phyloP scores from a whole-genome alignment of 1,140 invertebrate genomes.

The Yoshiicerus persimilis region DNA sequence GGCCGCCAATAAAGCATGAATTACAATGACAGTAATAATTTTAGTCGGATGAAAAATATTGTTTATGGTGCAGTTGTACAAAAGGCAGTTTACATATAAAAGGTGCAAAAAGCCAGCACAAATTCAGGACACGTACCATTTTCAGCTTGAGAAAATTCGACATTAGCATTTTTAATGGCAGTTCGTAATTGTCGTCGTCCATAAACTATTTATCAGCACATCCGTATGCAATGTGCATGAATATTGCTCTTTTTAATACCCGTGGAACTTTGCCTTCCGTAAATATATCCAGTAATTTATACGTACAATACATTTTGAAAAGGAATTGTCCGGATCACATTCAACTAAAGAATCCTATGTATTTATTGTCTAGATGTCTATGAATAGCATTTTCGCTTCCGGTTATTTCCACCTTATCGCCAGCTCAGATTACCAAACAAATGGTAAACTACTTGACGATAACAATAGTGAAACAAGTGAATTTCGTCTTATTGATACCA shows the following conservation, averaged over 20 bases:
- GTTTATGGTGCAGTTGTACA: not conserved
- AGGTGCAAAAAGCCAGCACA: slow-evolving; percentile 10
- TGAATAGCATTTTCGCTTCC: not conserved
- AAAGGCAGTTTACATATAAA: not conserved
- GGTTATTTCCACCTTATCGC: not conserved
- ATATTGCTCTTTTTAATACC: not conserved
- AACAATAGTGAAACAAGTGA: not conserved
- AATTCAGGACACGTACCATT: slow-evolving; percentile 1
- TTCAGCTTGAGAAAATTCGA: not conserved
- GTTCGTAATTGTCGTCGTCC: not conserved
- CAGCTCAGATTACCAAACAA: not conserved
- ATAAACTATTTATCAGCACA: not conserved
- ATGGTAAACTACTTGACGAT: not conserved
- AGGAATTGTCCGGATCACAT: not conserved
- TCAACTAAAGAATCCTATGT: not conserved
- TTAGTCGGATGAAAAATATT: not conserved
- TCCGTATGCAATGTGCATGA: not conserved
- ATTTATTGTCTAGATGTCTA: not conserved
- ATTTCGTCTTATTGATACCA: not conserved
- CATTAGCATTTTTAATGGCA: not conserved
- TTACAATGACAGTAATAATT: not conserved
- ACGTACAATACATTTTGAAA: not conserved
- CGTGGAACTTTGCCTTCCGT: not conserved
- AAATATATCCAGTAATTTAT: not conserved
- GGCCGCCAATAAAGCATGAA: not conserved